Evolutionary conservation across 92 coral and sea anemone species (phyloP), one percentile per base, ranked within the genome.

Genomic region (Palythoa grandiflora): DNA sequence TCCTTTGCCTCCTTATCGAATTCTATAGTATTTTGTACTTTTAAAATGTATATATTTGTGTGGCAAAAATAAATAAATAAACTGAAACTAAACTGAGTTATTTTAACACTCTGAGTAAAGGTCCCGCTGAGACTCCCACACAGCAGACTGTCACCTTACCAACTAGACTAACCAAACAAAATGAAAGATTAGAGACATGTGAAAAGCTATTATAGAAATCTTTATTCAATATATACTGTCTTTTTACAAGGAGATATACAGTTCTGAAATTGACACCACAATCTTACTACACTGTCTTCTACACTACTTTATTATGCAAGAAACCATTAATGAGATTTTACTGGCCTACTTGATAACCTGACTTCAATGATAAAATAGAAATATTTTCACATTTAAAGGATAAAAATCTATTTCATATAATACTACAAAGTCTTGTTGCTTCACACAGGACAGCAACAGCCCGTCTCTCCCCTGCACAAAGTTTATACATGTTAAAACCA

Each of bases 211-310:
- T n/a, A 77, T 89, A 90, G 61, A 90, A 86, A 86, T 90, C 83
- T 90, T 90, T 90, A 90, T 86, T 79, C 89, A 80, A 86, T 86
- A 80, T 90, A 86, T 87, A 84, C 65, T 72, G 83, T 90, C 88
- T 90, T 88, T 79, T 71, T 86, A 86, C 73, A 81, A 61, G 75
- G 63, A 57, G 74, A 70, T 63, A 68, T 20, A 65, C 36, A 50
- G 75, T 81, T 16, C 21, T 65, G 54, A 70, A 65, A 9, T 65
- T 70, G 16, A 10, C 3, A 44, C 35, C 17, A 16, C 9, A 63
- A 8, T 21, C 20, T 63, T 63, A 16, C 50, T 35, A 77, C 20
- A 21, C 79, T 19, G 7, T 60, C 37, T 1, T 2, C 28, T 28
- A 28, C 28, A 28, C 28, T 28, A 28, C 0, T 28, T 28, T 28